phyloP scores from a whole-genome alignment of 2,113 vertebrate species.

The Octodon degus region DNA sequence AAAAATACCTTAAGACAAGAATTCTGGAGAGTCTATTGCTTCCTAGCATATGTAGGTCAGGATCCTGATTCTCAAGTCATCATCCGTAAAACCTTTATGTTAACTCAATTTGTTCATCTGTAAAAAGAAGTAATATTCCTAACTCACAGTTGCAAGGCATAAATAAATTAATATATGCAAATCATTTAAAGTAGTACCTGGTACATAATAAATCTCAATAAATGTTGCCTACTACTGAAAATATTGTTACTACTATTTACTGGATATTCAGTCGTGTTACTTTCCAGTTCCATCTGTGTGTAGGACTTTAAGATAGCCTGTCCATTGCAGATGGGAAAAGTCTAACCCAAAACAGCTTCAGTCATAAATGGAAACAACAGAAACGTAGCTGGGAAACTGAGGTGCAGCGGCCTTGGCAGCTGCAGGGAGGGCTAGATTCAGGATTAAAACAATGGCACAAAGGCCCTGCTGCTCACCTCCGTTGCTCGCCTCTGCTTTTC shows the following conservation, averaged over 20 bases:
- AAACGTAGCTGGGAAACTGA: background rate
- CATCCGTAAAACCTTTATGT: background rate
- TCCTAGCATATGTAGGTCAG: background rate
- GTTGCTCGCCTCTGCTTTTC: background rate
- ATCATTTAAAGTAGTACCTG: background rate
- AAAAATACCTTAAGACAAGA: background rate
- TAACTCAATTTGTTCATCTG: background rate
- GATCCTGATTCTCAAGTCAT: constrained; percentile 6
- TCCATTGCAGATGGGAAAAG: background rate
- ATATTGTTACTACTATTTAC: background rate
- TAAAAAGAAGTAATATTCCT: background rate
- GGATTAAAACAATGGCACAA: background rate
- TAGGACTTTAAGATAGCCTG: background rate
- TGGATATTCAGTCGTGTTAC: background rate
- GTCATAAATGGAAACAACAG: background rate
- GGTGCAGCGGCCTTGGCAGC: background rate
- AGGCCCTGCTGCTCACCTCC: background rate
- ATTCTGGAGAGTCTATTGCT: background rate
- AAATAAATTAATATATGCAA: background rate
- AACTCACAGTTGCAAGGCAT: background rate
- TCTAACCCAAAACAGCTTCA: background rate
- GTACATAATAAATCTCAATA: background rate
- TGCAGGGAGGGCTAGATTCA: background rate
- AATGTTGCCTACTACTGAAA: background rate
- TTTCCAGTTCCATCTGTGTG: background rate